These are phyloP conservation scores for Agrilus cyanescens DNA, from an alignment of 2,888 invertebrate genomes.

Conservation along the genomic window DNA sequence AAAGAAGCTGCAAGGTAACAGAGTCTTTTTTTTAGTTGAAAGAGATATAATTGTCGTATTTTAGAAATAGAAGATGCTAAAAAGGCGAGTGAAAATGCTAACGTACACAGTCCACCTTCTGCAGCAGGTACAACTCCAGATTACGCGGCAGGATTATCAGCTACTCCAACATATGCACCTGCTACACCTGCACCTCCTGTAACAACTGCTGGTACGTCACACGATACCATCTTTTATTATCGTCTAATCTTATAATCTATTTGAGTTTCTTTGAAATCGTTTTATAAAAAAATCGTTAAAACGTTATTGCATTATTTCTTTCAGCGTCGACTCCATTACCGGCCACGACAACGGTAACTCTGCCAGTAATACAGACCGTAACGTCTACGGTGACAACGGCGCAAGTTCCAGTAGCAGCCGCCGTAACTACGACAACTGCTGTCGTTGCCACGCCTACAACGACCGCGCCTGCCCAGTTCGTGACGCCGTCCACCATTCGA, in stretches of 20 bases:
- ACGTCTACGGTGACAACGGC: neutral
- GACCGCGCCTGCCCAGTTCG: slow-evolving; percentile 18
- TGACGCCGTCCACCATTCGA: slow-evolving; percentile 22
- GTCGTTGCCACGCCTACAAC: slow-evolving; percentile 21
- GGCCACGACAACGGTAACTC: slow-evolving; percentile 32
- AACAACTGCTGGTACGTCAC: slow-evolving; percentile 23
- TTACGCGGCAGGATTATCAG: slow-evolving; percentile 67
- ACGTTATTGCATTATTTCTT: slow-evolving; percentile 25
- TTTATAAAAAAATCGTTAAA: neutral
- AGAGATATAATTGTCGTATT: slow-evolving; percentile 1
- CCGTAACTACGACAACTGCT: slow-evolving; percentile 7
- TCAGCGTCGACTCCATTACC: slow-evolving; percentile 28
- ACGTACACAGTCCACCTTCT: slow-evolving; percentile 28
- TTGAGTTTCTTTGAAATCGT: neutral
- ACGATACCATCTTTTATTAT: neutral
- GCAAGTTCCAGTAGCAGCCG: neutral
- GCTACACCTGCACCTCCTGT: slow-evolving; percentile 31
- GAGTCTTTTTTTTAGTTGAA: slow-evolving; percentile 1
- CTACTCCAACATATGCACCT: slow-evolving; percentile 39
- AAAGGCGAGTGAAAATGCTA: slow-evolving; percentile 41
- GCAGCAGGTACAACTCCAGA: slow-evolving; percentile 52
- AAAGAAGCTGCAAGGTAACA: slow-evolving; percentile 64
- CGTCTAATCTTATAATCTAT: slow-evolving; percentile 1
- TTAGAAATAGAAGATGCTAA: slow-evolving; percentile 54
- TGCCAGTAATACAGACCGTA: slow-evolving; percentile 28